Base-by-base conservation (phyloP, 2,113 vertebrate species). In the Ranitomeya imitator region DNA sequence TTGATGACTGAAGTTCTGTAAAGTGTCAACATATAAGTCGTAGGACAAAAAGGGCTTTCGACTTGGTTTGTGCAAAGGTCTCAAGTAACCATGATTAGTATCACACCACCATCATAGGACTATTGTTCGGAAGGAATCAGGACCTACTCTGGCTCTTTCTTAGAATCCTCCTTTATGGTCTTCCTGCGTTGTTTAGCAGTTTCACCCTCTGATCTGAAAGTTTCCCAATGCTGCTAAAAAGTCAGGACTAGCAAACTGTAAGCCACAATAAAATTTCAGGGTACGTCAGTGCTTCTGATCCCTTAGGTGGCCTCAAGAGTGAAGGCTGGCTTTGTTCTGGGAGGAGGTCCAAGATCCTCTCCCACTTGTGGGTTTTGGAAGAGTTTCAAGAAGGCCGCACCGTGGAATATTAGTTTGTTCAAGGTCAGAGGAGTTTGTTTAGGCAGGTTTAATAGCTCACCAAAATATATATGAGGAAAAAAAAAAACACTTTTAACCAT, bases 391-490 rank as follows among this genome's bases (percentile, higher is more conserved):
- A 92, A 79, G 91, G 65, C 90, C 92, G 88, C 92, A 88, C 86
- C 74, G 12, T 80, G 31, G 89, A 93, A 88, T 91, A 85, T 90
- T 90, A 94, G 87, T 90, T 79, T 67, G 89, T 91, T 74, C 81
- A 89, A 91, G 92, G 91, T 91, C 81, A 89, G 23, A 91, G 91
- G 67, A 91, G 91, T 92, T 94, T 94, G 89, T 91, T 93, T 92
- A 88, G 90, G 88, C 90, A 93, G 79, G 65, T 92, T 93, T 93
- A 91, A 91, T 91, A 89, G 88, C 84, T 92, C 92, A 92, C 83
- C 89, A 61, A 67, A 92, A 91, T 83, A 31, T 76, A 45, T 23
- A 12, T 31, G 13, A n/a, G 26, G n/a, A n/a, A 15, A 57, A 59
- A 80, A 79, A 51, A 86, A 85, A 13, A 51, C 57, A 52, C 55